Conservation (phyloP, 2,888 invertebrate genomes). For the Piscicola geometra region DNA sequence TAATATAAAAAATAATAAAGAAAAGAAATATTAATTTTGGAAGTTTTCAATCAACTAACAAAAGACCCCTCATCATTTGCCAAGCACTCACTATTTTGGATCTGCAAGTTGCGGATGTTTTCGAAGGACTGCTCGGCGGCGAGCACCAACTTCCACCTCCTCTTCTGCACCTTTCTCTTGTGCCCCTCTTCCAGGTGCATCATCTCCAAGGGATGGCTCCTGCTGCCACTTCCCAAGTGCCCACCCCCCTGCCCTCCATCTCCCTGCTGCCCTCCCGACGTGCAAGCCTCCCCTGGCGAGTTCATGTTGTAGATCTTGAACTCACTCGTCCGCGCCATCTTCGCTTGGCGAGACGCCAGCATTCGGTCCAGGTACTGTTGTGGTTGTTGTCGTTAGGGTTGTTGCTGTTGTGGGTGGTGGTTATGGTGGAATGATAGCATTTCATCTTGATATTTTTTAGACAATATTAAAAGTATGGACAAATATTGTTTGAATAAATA, state of each 20-base stretch:
- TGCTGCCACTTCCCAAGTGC: neutral
- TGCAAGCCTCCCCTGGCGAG: slow-evolving; percentile 33
- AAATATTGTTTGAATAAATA: too few species aligned
- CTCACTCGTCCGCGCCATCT: slow-evolving; percentile 48
- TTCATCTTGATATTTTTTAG: too few species aligned
- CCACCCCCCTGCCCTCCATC: neutral
- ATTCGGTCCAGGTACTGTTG: slow-evolving; percentile 70
- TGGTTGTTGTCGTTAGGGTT: slow-evolving; percentile 81
- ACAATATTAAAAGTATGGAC: too few species aligned
- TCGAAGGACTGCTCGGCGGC: slow-evolving; percentile 97
- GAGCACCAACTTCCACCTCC: slow-evolving; percentile 79
- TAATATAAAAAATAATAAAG: neutral
- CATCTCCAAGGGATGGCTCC: slow-evolving; percentile 67
- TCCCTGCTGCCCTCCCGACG: neutral
- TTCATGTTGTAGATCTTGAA: slow-evolving; percentile 94
- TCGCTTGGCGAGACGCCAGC: slow-evolving; percentile 42
- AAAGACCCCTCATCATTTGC: too few species aligned
- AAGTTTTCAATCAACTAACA: too few species aligned
- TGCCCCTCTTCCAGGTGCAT: slow-evolving; percentile 98
- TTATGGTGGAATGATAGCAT: too few species aligned
- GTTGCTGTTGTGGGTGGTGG: slow-evolving; percentile 90
- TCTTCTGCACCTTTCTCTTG: slow-evolving; percentile 82
- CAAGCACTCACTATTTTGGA: neutral
- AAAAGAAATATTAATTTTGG: neutral
- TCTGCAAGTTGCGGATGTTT: slow-evolving; percentile 77